phyloP scores from a whole-genome alignment of 2,113 vertebrate species.

The Pyrgilauda ruficollis region DNA sequence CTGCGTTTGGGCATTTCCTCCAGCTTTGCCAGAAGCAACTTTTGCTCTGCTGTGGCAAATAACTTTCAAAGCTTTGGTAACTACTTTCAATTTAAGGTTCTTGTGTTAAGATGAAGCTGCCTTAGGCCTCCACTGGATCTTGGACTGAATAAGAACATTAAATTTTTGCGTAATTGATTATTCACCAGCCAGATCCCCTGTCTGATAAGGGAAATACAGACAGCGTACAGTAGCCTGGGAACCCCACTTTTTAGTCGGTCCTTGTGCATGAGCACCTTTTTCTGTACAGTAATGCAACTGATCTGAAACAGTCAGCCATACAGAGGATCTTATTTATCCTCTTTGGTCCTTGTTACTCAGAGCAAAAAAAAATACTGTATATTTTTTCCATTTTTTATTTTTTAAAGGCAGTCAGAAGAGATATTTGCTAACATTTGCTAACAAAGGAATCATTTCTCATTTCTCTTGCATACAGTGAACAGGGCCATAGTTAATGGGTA shows the following conservation, averaged over 20 bases:
- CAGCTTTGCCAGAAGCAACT: not conserved
- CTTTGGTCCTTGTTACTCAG: not conserved
- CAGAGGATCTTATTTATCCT: fast-evolving
- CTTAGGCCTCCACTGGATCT: not conserved
- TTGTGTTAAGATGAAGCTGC: not conserved
- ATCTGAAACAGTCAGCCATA: not conserved
- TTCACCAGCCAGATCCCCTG: not conserved
- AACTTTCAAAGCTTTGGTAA: not conserved
- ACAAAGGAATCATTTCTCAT: not conserved
- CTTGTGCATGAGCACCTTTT: not conserved
- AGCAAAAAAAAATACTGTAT: not conserved
- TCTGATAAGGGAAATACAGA: not conserved
- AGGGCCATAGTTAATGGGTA: not conserved
- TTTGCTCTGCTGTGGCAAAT: not conserved
- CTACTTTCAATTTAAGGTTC: not conserved
- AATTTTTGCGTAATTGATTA: not conserved
- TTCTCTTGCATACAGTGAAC: not conserved
- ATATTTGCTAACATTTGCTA: not conserved
- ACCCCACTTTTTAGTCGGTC: not conserved
- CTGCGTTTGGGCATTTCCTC: not conserved
- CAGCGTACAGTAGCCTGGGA: not conserved
- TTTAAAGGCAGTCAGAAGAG: not conserved
- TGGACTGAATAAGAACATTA: not conserved
- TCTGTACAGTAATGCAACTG: not conserved
- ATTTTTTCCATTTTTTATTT: not conserved